Conservation (phyloP, 2,113 vertebrate genomes). For the Psilopogon haemacephalus region DNA sequence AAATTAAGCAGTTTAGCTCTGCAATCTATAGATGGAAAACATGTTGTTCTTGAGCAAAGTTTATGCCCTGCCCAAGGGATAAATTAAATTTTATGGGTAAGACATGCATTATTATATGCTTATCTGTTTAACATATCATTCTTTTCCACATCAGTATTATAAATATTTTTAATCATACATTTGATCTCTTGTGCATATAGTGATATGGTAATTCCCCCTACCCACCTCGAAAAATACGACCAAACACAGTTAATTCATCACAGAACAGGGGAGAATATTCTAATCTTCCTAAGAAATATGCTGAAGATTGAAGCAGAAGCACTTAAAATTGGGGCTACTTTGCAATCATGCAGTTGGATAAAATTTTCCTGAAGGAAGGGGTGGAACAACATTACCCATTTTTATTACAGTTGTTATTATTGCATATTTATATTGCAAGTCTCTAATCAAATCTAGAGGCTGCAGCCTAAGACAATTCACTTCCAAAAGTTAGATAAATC, state of each 20-base stretch:
- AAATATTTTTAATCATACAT: conserved; percentile 80
- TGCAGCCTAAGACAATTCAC: background rate
- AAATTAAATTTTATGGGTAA: conserved; percentile 82
- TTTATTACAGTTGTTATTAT: conserved; percentile 11
- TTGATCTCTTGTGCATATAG: conserved; percentile 71
- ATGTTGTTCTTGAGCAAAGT: conserved; percentile 78
- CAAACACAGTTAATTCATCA: conserved; percentile 71
- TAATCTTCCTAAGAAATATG: conserved; percentile 40
- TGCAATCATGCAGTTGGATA: background rate
- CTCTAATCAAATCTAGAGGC: background rate
- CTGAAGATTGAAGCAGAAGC: conserved; percentile 40
- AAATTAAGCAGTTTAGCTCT: conserved; percentile 78
- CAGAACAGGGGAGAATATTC: conserved; percentile 59
- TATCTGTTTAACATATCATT: conserved; percentile 81
- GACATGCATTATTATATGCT: conserved; percentile 79
- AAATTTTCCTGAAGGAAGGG: conserved; percentile 43
- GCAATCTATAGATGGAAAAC: conserved; percentile 78
- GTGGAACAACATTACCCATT: background rate
- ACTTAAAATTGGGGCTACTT: conserved; percentile 9
- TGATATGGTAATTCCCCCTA: conserved; percentile 66
- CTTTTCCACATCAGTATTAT: conserved; percentile 75
- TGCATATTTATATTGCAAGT: background rate
- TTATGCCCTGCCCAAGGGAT: conserved; percentile 76
- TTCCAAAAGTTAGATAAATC: background rate
- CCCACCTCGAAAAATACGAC: conserved; percentile 54